A percentile compares a stretch with the other conserved stretches of the same genome.
Conservation (phyloP, 2,888 invertebrate genomes). For the Eulithis testata region DNA sequence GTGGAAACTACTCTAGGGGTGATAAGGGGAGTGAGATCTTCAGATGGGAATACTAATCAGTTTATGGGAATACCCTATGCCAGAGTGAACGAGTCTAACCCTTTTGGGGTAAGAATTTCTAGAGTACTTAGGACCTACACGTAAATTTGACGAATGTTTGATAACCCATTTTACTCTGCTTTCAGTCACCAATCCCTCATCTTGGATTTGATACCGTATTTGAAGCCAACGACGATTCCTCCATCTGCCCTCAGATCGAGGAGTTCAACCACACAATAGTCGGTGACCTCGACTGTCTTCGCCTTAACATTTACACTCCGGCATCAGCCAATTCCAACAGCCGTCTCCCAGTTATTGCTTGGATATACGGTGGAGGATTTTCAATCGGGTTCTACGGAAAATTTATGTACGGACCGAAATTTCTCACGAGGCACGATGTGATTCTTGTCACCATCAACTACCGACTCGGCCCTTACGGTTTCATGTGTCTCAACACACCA, state of each 20-base stretch:
- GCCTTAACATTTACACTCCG: constrained; percentile 61
- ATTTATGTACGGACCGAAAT: constrained; percentile 53
- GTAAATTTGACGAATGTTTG: too few relatives aligned
- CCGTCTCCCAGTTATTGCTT: constrained; percentile 58
- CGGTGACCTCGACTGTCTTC: constrained; percentile 60
- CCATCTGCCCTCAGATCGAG: constrained; percentile 59
- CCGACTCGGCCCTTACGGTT: constrained; percentile 65
- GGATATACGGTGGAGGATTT: constrained; percentile 62
- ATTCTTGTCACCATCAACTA: constrained; percentile 66
- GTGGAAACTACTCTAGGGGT: constrained; percentile 42
- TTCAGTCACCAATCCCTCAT: constrained; percentile 54
- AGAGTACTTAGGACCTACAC: too few relatives aligned
- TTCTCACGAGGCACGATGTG: constrained; percentile 56
- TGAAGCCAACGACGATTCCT: constrained; percentile 61
- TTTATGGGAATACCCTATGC: constrained; percentile 68
- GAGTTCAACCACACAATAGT: constrained; percentile 47
- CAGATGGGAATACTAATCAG: constrained; percentile 61
- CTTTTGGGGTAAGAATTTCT: constrained; percentile 60
- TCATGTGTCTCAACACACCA: constrained; percentile 61
- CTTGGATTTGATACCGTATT: constrained; percentile 53
- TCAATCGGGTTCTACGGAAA: constrained; percentile 50
- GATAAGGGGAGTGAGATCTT: constrained; percentile 56
- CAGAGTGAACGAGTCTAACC: constrained; percentile 53
- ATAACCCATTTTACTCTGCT: constrained; percentile 1
- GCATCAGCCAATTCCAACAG: constrained; percentile 48